Evolutionary conservation across 2,888 invertebrate genomes (phyloP).

Genomic region (Oscheius sp.): DNA sequence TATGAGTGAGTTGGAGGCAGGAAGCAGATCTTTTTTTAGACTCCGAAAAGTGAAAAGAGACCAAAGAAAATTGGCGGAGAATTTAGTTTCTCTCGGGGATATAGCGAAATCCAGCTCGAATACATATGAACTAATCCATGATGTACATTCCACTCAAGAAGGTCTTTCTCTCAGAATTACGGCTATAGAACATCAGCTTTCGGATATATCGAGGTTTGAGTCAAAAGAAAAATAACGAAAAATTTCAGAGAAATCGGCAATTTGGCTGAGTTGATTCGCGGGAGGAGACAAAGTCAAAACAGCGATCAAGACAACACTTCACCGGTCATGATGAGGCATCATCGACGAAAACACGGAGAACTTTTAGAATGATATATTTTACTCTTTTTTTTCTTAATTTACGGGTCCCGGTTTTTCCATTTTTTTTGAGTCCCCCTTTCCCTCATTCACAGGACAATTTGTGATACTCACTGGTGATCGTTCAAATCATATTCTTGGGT

Average conservation of each 20-base stretch:
- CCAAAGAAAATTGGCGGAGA: conserved; percentile 98
- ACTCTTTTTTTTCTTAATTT: no score
- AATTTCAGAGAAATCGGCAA: conserved; percentile 11
- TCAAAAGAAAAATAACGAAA: not conserved
- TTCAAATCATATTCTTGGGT: no score
- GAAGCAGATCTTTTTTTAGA: conserved; percentile 74
- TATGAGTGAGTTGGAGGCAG: conserved; percentile 81
- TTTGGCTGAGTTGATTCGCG: conserved; percentile 16
- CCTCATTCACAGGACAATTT: not conserved
- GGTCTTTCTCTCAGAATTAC: conserved; percentile 90
- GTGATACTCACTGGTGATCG: conserved; percentile 23
- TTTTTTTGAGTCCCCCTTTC: not conserved
- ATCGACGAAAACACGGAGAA: conserved; percentile 20
- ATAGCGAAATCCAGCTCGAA: conserved; percentile 99
- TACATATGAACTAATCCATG: conserved; percentile 96
- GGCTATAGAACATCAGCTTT: conserved; percentile 79
- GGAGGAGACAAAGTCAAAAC: conserved; percentile 15
- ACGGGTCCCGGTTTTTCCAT: conserved; percentile 15
- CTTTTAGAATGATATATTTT: conserved; percentile 14
- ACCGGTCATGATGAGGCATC: conserved; percentile 1
- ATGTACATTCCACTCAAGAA: conserved; percentile 93
- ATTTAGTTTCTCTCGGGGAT: conserved; percentile 97
- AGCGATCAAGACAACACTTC: conserved; percentile 16
- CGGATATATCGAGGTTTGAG: conserved; percentile 37
- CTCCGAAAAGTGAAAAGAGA: conserved; percentile 99